Evolutionary conservation across 2,113 vertebrate species (phyloP).

Genomic region (Ginglymostoma cirratum): DNA sequence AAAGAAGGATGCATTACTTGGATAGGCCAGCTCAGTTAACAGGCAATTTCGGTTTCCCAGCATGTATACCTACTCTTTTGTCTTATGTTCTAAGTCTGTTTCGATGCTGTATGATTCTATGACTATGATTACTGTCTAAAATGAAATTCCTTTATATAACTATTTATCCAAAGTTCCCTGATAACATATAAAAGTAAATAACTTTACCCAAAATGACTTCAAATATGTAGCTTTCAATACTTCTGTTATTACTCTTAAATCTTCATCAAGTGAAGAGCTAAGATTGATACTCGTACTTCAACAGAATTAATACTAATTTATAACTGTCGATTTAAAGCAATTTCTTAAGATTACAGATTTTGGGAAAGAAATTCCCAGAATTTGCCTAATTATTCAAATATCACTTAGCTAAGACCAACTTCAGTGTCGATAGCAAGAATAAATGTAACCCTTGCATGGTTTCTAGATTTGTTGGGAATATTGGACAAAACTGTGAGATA

Average conservation of each 20-base stretch:
- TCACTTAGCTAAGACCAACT: background rate
- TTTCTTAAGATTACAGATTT: background rate
- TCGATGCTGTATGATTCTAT: background rate
- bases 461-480: background rate
- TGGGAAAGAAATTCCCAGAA: background rate
- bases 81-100: background rate
- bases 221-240: background rate
- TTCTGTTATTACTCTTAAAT: background rate
- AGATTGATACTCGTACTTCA: background rate
- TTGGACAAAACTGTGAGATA: background rate
- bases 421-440: background rate
- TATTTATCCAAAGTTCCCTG: background rate
- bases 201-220: background rate
- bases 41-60: background rate
- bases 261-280: background rate
- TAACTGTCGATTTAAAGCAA: background rate
- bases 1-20: conserved; percentile 42
- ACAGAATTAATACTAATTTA: background rate
- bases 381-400: background rate
- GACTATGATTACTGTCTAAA: background rate
- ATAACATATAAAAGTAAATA: background rate
- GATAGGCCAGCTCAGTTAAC: background rate
- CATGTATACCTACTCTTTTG: background rate
- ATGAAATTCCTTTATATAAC: background rate
- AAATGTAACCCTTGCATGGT: background rate